Percentiles rank a stretch among this genome's conserved stretches.
phyloP scores from a whole-genome alignment of 2,797 vertebrate species.

The Pipistrellus kuhlii region DNA sequence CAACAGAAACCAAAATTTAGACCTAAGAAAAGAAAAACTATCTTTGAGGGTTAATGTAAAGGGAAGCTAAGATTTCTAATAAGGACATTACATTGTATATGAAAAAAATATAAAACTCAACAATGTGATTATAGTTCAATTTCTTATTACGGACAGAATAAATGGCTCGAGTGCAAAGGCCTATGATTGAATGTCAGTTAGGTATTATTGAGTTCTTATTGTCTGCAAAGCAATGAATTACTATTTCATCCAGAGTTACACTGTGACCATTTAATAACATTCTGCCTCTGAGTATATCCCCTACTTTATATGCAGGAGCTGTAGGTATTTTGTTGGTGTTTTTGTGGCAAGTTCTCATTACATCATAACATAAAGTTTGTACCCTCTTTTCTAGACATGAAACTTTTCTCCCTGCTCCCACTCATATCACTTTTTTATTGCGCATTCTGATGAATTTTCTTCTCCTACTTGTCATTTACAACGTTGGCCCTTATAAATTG shows the following conservation, averaged over 20 bases:
- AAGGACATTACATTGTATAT: not conserved
- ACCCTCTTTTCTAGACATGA: not conserved
- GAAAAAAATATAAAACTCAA: constrained; percentile 15
- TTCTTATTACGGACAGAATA: not conserved
- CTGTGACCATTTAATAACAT: constrained; percentile 16
- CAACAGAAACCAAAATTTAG: constrained; percentile 35
- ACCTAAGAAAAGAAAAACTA: not conserved
- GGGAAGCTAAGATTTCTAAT: not conserved
- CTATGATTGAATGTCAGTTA: not conserved
- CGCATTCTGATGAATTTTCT: constrained; percentile 23
- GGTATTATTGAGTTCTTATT: not conserved
- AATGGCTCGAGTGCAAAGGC: not conserved
- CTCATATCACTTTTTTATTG: not conserved
- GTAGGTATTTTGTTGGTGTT: not conserved
- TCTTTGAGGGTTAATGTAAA: not conserved
- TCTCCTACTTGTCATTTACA: constrained; percentile 32
- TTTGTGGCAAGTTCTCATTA: not conserved
- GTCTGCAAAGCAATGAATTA: constrained; percentile 28
- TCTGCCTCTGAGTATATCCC: not conserved
- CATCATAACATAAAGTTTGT: not conserved
- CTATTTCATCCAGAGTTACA: constrained; percentile 28
- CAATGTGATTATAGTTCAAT: not conserved
- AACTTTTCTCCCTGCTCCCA: not conserved
- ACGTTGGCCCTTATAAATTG: not conserved
- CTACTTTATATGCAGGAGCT: not conserved